Evolutionary conservation across 2,888 invertebrate genomes (phyloP), one percentile per base, ranked within the genome.

Genomic region (Orchestes rusci): DNA sequence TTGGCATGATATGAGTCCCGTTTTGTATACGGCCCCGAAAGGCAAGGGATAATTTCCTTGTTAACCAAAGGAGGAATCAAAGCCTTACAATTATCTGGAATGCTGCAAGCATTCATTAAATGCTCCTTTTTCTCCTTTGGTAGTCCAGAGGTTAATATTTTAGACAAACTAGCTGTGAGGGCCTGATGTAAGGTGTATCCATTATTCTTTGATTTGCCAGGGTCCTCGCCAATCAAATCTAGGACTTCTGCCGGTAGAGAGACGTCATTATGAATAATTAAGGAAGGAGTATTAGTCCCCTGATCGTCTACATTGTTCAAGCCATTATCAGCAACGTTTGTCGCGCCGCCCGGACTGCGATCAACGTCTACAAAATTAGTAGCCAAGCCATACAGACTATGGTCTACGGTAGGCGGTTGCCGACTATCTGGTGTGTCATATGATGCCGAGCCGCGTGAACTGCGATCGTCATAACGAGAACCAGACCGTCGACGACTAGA

Each of bases 1-100:
- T 32, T 20, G 10, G 20, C 10, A 10, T 44, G 37, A 2, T 33
- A 36, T 8, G 31, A 13, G 33, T 48, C 44, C 7, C 44, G 4
- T 17, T 34, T 34, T 8, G 16, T 2, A 19, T 34, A n/a, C 5
- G 34, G 17, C 5, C 17, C 17, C 3, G 34, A 34, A 5, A 34
- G 3, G n/a, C 34, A 34, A 3, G 34, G 18, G 12, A 17, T 12
- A 8, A 34, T 10, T 17, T 34, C 34, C n/a, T 12, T 34, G 12
- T 34, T 34, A 4, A 34, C 17, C 12, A 34, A 4, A 17, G 34
- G 34, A 2, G 34, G 7, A 4, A 12, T 3, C 12, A 34, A 17
- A 10, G 4, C 34, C n/a, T 17, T 34, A n/a, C 34, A 34, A 17
- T 34, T 34, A 16, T 34, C n/a, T 16, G 34, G 34, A 3, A 17